Base-by-base conservation (phyloP, 2,113 vertebrate genomes). In the Andinoacara biseriatus region DNA sequence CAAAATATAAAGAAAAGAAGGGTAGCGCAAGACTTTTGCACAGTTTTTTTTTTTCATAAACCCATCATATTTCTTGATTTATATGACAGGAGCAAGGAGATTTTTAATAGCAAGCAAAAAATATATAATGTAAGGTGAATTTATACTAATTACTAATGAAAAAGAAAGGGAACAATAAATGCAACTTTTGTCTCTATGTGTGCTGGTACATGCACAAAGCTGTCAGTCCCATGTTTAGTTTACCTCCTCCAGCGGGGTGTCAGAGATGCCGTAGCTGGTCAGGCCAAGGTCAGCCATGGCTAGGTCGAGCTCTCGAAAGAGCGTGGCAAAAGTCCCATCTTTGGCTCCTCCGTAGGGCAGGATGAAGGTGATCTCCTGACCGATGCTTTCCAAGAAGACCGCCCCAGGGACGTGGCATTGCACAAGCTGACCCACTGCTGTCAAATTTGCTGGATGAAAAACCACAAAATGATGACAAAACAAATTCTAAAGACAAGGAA, bases 161-260 rank as follows among this genome's bases (percentile, higher is more conserved):
- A 49, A 29, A 24, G 2, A n/a, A 56, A 58, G 43, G 14, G 13
- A 15, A 46, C 43, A 46, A 46, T 38, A 13, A 10, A 57, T 38
- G 11, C 20, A 29, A 7, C 9, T 3, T 57, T 58, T 14, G 8
- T 31, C 15, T 76, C n/a, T n/a, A 6, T 20, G 35, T 40, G 8
- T 31, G 57, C 26, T 58, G 57, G 26, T 13, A 10, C 24, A 69
- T 24, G 58, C 9, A 11, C 52, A 24, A 14, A 63, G 20, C 26
- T 49, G 13, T 69, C 52, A 61, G 17, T 54, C 59, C 38, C 58
- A 81, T 90, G 49, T 82, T 87, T 78, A 24, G 18, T 8, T n/a
- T 90, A 99, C 98, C 96, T 99, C 98, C 83, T 99, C 98, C 86
- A 99, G 93, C 0, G 97, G 98, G 2, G 98, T 99, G 96, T 99